Evolutionary conservation across 2,113 vertebrate genomes (phyloP).

Genomic region (Coptodon bakossiorum): DNA sequence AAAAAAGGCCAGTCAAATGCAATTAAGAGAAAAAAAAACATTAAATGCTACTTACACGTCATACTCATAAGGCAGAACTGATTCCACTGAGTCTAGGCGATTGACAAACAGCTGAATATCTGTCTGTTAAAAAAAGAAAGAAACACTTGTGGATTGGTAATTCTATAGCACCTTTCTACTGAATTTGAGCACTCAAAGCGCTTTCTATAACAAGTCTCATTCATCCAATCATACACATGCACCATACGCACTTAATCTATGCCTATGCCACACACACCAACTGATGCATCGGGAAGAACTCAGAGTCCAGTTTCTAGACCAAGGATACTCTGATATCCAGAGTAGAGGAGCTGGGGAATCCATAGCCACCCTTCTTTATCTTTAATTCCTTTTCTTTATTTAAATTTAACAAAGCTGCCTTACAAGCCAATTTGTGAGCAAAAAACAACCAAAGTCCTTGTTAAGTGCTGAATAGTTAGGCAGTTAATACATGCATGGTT

Average conservation of each 20-base stretch:
- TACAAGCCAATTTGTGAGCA: background rate
- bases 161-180: background rate
- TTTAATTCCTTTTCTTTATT: background rate
- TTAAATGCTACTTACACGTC: conserved; percentile 82
- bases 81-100: conserved; percentile 96
- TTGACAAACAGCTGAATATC: conserved; percentile 92
- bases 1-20: background rate
- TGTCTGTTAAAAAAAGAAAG: conserved; percentile 68
- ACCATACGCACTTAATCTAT: rapidly evolving
- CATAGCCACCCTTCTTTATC: background rate
- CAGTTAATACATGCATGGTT: background rate
- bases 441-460: background rate
- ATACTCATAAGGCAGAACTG: conserved; percentile 97
- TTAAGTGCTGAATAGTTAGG: background rate
- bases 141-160: background rate
- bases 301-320: background rate
- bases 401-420: background rate
- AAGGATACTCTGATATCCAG: background rate
- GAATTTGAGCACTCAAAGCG: background rate
- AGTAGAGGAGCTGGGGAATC: background rate
- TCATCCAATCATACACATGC: background rate
- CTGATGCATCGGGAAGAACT: background rate
- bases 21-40: background rate
- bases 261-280: background rate
- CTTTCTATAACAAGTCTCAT: background rate